These are phyloP conservation scores for Lamprologus tigripictilis DNA, from an alignment of 2,113 vertebrate species.

Conservation along the genomic window DNA sequence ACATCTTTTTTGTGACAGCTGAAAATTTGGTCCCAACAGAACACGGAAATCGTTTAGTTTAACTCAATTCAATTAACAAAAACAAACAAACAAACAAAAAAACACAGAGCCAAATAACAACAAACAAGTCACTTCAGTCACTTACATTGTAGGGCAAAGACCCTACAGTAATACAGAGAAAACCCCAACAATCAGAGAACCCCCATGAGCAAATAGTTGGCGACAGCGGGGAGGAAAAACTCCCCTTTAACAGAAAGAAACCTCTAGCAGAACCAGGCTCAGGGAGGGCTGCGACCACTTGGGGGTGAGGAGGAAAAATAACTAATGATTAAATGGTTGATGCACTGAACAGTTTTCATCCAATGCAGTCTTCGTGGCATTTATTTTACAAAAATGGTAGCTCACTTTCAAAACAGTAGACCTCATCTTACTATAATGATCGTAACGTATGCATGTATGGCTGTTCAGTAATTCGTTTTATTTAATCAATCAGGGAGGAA, in stretches of 20 bases:
- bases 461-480: background rate
- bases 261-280: background rate
- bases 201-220: background rate
- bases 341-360: background rate
- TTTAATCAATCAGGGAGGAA: background rate
- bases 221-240: background rate
- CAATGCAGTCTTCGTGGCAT: background rate
- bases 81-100: background rate
- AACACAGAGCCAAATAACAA: background rate
- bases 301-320: background rate
- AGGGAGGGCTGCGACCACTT: background rate
- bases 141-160: background rate
- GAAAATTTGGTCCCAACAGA: background rate
- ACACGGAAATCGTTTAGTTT: accelerated
- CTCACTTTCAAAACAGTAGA: background rate
- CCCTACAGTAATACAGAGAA: background rate
- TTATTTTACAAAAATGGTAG: background rate
- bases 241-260: accelerated
- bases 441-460: background rate
- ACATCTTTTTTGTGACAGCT: background rate
- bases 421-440: background rate
- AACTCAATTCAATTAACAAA: background rate
- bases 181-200: background rate
- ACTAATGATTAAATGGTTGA: background rate
- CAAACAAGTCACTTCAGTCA: background rate